These are phyloP conservation scores for Pituophis catenifer DNA, from an alignment of 2,113 vertebrate species.

Conservation along the genomic window DNA sequence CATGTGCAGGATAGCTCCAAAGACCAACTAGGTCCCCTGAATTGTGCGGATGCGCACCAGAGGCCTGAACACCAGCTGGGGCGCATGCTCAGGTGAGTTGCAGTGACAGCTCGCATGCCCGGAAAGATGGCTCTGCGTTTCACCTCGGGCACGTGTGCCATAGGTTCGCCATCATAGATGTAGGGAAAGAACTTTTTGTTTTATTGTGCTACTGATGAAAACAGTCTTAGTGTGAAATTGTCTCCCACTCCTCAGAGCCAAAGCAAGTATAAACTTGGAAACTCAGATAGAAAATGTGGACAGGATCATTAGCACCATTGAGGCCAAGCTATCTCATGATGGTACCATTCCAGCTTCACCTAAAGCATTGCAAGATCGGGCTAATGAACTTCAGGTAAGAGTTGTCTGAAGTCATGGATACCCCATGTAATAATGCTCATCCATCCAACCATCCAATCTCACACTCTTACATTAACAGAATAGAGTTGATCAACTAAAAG, in stretches of 20 bases:
- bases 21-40: too few species aligned
- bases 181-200: background rate
- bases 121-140: too few species aligned
- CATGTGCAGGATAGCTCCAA: too few species aligned
- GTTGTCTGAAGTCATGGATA: background rate
- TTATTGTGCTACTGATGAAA: background rate
- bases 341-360: conserved; percentile 72
- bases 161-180: too few species aligned
- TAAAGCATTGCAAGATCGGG: conserved; percentile 72
- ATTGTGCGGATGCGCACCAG: too few species aligned
- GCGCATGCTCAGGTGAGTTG: too few species aligned
- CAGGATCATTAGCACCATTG: conserved; percentile 78
- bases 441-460: background rate
- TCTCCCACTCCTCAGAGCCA: conserved; percentile 71
- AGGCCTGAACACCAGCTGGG: too few species aligned
- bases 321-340: conserved; percentile 81
- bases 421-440: too few species aligned
- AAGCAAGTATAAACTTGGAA: conserved; percentile 85
- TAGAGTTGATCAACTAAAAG: background rate
- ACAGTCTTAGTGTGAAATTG: background rate
- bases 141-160: too few species aligned
- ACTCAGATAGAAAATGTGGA: conserved; percentile 83
- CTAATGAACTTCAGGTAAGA: conserved; percentile 79
- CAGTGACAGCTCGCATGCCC: too few species aligned
- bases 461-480: background rate